Conservation (phyloP, 2,888 invertebrate species). For the Dinocampus coccinellae region DNA sequence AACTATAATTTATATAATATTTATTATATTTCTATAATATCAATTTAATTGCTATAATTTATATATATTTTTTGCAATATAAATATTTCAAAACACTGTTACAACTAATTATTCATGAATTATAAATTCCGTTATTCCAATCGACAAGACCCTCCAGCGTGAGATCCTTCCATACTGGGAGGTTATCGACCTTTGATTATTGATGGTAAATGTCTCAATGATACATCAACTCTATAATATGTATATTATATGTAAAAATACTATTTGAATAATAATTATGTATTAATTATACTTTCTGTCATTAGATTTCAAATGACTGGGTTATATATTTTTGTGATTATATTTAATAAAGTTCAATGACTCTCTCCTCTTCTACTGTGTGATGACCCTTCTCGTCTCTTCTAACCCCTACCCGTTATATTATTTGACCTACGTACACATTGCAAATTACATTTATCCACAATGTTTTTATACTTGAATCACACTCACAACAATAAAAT, state of each 20-base stretch:
- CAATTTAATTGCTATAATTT: background rate
- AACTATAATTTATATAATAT: background rate
- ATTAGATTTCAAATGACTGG: background rate
- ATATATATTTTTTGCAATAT: constrained; percentile 3
- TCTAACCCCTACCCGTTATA: constrained; percentile 18
- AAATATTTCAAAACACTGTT: background rate
- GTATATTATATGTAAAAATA: background rate
- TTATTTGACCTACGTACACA: constrained; percentile 26
- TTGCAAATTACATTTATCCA: constrained; percentile 16
- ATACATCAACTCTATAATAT: background rate
- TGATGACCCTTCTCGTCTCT: constrained; percentile 20
- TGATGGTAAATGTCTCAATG: constrained; percentile 22
- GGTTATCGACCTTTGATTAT: constrained; percentile 35
- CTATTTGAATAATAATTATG: constrained; percentile 3
- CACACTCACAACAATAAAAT: constrained; percentile 14
- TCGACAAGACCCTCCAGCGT: constrained; percentile 5
- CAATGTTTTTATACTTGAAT: constrained; percentile 12
- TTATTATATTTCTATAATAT: background rate
- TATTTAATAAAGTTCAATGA: constrained; percentile 2
- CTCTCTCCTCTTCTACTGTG: background rate
- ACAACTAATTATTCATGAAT: background rate
- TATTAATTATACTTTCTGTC: background rate
- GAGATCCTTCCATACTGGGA: constrained; percentile 7
- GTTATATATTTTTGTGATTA: background rate
- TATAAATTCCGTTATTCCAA: constrained; percentile 24